Base-by-base conservation (phyloP, 2,888 invertebrate genomes). In the Scotopteryx bipunctaria region DNA sequence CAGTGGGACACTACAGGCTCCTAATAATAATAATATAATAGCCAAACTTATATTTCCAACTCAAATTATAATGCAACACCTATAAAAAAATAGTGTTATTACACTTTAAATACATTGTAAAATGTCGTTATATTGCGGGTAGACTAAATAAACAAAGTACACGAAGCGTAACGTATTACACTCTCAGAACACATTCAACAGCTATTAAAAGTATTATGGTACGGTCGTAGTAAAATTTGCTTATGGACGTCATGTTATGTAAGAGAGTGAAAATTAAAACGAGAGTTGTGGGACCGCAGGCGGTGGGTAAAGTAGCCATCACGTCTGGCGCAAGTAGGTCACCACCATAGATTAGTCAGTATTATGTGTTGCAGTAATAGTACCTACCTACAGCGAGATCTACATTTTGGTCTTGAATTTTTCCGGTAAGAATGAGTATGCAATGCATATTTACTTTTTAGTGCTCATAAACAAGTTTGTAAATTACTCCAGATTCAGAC, bases 191-290 rank as follows among this genome's bases (percentile, higher is more conserved):
- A 47, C 40, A 37, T 23, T 35, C 32, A 35, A 44, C 21, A 31
- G 27, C 15, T 33, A 47, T 61, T 21, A 32, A 27, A 46, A 40
- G 23, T 51, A 36, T 56, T 60, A 58, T 54, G 47, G 54, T 64
- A 52, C 57, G 55, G 50, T 61, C 27, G 43, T 50, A 37, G 43
- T 52, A 36, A 54, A 58, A 55, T 49, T 32, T 55, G 33, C 54
- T 61, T 59, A 59, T n/a, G n/a, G n/a, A n/a, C 48, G 59, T 56
- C 41, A 46, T 44, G 51, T 74, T 69, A 66, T 57, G 59, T 69
- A 69, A 71, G 32, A 49, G 42, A 51, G 55, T 47, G 55, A 59
- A 49, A 56, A 56, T 55, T 41, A 46, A 59, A 44, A 55, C 57
- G 63, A 63, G 61, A 61, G 48, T 57, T 44, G 55, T 60, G 55